phyloP scores from a whole-genome alignment of 2,113 vertebrate genomes.

The Electrona antarctica region DNA sequence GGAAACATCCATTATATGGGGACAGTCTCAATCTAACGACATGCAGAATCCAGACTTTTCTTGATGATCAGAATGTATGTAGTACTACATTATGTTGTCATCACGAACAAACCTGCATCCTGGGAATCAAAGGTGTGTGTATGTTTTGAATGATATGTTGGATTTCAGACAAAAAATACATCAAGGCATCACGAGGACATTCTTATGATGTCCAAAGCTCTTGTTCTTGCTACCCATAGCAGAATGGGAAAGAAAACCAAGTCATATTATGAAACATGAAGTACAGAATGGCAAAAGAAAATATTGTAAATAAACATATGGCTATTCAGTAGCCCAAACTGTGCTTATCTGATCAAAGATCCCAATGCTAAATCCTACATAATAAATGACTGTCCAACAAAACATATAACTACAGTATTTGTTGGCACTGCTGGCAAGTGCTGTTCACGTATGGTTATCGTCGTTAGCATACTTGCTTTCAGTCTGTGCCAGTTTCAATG shows the following conservation, averaged over 20 bases:
- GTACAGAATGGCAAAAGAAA: too few relatives aligned
- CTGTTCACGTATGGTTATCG: constrained; percentile 19
- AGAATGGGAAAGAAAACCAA: neutral
- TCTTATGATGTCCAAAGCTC: constrained; percentile 1
- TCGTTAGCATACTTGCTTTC: constrained; percentile 35
- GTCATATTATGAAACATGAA: neutral
- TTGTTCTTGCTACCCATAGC: constrained; percentile 1
- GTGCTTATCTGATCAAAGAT: neutral
- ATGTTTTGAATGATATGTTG: constrained; percentile 5
- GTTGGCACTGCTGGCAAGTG: neutral
- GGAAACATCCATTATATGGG: neutral
- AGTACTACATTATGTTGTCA: constrained; percentile 20
- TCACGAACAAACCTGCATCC: constrained; percentile 13
- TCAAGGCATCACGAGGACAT: constrained; percentile 6
- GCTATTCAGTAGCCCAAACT: neutral
- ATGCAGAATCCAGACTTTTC: neutral
- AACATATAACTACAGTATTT: neutral
- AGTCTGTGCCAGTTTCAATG: constrained; percentile 6
- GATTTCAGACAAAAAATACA: constrained; percentile 6
- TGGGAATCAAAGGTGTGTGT: neutral
- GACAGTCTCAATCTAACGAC: neutral
- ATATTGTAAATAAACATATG: neutral
- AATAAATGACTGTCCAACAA: constrained; percentile 2
- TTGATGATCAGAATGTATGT: neutral
- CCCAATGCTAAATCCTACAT: neutral